These are phyloP conservation scores for Tympanuchus pallidicinctus DNA, from an alignment of 2,113 vertebrate genomes.

Conservation along the genomic window DNA sequence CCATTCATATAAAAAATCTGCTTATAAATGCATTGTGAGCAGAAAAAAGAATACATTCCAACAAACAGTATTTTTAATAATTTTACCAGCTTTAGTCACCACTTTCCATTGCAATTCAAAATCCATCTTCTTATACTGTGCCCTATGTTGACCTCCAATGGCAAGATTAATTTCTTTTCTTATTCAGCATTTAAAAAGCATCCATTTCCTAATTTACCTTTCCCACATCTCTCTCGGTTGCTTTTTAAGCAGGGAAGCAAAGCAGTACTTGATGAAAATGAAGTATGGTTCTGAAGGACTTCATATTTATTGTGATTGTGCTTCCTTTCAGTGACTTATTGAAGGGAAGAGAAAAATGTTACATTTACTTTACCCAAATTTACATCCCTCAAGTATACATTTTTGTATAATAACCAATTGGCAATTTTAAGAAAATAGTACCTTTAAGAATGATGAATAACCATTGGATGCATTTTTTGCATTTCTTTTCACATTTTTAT, in stretches of 20 bases:
- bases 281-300: background rate
- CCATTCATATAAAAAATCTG: background rate
- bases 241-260: background rate
- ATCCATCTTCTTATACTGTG: background rate
- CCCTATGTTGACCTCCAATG: conserved; percentile 30
- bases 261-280: conserved; percentile 11
- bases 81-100: conserved; percentile 11
- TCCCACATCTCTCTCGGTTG: background rate
- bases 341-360: conserved; percentile 26
- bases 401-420: conserved; percentile 47
- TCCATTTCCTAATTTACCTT: conserved; percentile 25
- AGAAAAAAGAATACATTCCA: background rate
- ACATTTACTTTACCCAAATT: conserved; percentile 42
- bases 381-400: conserved; percentile 6
- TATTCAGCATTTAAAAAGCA: conserved; percentile 28
- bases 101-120: conserved; percentile 41
- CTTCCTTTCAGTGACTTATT: conserved; percentile 19
- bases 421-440: conserved; percentile 58
- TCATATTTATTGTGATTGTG: background rate
- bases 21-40: background rate
- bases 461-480: conserved; percentile 21
- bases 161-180: conserved; percentile 24
- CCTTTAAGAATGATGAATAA: conserved; percentile 42
- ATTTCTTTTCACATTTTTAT: conserved; percentile 50
- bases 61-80: conserved; percentile 8